Evolutionary conservation across 2,797 vertebrate species (phyloP).

Genomic region (Manis pentadactyla): DNA sequence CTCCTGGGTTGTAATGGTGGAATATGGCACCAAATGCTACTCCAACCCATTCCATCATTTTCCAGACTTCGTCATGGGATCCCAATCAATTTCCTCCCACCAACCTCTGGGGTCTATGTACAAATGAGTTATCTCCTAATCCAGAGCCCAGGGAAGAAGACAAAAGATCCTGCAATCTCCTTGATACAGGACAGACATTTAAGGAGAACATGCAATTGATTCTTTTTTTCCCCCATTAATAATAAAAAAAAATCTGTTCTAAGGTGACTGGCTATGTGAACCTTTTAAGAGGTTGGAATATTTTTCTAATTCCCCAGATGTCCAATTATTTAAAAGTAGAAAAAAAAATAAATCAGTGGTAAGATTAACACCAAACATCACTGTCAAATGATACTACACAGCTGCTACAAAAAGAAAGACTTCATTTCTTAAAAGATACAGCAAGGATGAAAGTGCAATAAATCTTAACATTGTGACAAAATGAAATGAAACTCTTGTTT

Average conservation of each 20-base stretch:
- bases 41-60: not conserved
- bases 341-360: conserved; percentile 73
- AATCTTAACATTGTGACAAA: not conserved
- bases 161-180: not conserved
- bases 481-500: not conserved
- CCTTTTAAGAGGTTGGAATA: conserved; percentile 49
- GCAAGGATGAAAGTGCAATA: not conserved
- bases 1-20: not conserved
- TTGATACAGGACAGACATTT: not conserved
- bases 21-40: not conserved
- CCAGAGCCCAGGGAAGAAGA: not conserved
- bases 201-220: not conserved
- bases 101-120: not conserved
- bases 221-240: not conserved
- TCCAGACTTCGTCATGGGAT: not conserved
- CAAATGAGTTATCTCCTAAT: not conserved
- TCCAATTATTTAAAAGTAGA: conserved; percentile 71
- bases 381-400: conserved; percentile 40
- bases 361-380: conserved; percentile 65
- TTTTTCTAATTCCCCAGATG: conserved; percentile 60
- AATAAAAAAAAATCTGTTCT: conserved; percentile 63
- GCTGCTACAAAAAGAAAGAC: conserved; percentile 46
- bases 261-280: conserved; percentile 21
- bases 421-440: conserved; percentile 63
- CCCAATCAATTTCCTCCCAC: not conserved